Conservation (phyloP, 2,888 invertebrate species). For the Frankliniella fusca region DNA sequence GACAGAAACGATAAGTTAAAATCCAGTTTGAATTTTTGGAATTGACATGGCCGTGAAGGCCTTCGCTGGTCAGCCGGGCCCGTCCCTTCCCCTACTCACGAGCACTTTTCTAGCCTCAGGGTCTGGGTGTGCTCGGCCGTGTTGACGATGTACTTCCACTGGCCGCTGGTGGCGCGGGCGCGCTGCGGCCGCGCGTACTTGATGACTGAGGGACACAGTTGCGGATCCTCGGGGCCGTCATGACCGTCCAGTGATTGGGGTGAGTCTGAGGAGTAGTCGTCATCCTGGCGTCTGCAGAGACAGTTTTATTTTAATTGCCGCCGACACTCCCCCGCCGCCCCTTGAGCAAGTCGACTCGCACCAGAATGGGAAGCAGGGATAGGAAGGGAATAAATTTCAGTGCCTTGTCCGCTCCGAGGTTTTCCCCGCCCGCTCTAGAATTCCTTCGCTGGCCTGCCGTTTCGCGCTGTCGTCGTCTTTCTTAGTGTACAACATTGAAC, state of each 20-base stretch:
- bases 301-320: too few species aligned
- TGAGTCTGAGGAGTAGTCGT: conserved; percentile 33
- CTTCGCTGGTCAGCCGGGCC: background rate
- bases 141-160: conserved; percentile 83
- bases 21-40: background rate
- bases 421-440: too few species aligned
- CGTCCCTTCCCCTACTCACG: conserved; percentile 53
- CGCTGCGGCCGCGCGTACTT: conserved; percentile 76
- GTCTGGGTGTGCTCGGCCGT: conserved; percentile 82
- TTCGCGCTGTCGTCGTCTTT: too few species aligned
- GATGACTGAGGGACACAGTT: conserved; percentile 73
- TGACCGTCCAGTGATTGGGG: conserved; percentile 53
- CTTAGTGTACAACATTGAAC: too few species aligned
- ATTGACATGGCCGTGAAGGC: background rate
- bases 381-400: too few species aligned
- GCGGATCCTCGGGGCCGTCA: conserved; percentile 62
- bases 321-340: too few species aligned
- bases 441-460: too few species aligned
- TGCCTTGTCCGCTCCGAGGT: too few species aligned
- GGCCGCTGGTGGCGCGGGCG: conserved; percentile 72
- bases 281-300: conserved; percentile 29
- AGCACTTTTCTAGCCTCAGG: conserved; percentile 72
- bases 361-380: too few species aligned
- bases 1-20: conserved; percentile 31
- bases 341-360: too few species aligned